Conservation (phyloP, 2,888 invertebrate genomes). For the Bembecia ichneumoniformis region DNA sequence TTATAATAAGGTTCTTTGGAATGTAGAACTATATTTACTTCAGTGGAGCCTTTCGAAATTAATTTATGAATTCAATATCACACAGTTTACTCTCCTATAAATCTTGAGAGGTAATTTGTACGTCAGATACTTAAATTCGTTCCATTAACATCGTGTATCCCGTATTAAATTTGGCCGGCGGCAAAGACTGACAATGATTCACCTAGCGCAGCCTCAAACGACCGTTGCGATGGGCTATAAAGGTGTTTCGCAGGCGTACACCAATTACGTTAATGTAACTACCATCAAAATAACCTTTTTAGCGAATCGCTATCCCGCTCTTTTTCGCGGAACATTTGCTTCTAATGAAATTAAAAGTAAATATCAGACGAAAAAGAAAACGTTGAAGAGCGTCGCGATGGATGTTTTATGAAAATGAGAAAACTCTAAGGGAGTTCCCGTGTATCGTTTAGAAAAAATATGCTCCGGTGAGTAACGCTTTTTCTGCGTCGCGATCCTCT, state of each 20-base stretch:
- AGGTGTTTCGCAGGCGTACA: conserved; percentile 60
- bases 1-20: conserved; percentile 9
- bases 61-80: conserved; percentile 26
- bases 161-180: conserved; percentile 46
- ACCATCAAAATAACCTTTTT: conserved; percentile 63
- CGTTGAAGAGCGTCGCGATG: conserved; percentile 20
- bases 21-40: conserved; percentile 3
- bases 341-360: conserved; percentile 57
- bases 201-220: conserved; percentile 51
- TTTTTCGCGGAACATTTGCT: conserved; percentile 45
- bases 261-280: conserved; percentile 68
- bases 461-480: conserved; percentile 23
- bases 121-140: conserved; percentile 48
- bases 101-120: conserved; percentile 52
- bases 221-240: conserved; percentile 55
- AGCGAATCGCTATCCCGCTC: conserved; percentile 45
- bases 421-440: conserved; percentile 27
- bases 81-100: conserved; percentile 45
- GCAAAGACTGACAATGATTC: conserved; percentile 58
- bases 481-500: conserved; percentile 22
- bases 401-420: conserved; percentile 45
- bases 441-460: conserved; percentile 15
- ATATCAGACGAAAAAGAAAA: conserved; percentile 27
- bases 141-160: conserved; percentile 49
- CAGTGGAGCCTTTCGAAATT: conserved; percentile 3